Base-by-base conservation (phyloP, 1,140 invertebrate genomes). In the Orchestia grillus region DNA sequence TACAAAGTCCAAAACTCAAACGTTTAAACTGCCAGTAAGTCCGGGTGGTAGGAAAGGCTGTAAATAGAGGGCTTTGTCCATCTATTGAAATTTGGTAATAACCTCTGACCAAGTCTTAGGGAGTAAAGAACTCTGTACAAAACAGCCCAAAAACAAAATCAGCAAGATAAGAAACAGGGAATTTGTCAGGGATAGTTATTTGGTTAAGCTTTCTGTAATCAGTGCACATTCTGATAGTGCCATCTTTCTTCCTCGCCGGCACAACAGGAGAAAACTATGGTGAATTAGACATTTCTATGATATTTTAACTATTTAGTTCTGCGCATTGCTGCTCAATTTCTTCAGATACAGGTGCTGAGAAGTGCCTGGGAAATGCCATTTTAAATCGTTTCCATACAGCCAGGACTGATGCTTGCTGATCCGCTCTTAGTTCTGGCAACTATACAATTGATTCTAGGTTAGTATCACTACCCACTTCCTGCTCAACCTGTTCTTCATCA, bases 11-110 rank as follows among this genome's bases (percentile, higher is more conserved):
- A 95, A 95, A 95, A 6, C 8, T 15, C 28, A 95, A 45, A 6
- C 53, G 6, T n/a, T 95, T 95, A 45, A 45, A 95, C n/a, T 95
- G 44, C 44, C 53, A 95, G 40, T 95, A n/a, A n/a, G 11, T 45
- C 28, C 42, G 11, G 6, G 36, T 8, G 40, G 53, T 95, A 11
- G 94, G 4, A 44, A 87, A 95, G 4, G 94, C 44, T 8, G 53
- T 95, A n/a, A n/a, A 95, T 43, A 16, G 6, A 15, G 11, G 8
- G n/a, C 94, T 95, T 6, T 8, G 8, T 43, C n/a, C 53, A 28
- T 95, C 94, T 41, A 95, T 95, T 6, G 94, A n/a, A 11, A 95
- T 11, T n/a, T 95, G 94, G 40, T 95, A 95, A 44, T 95, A 95
- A 40, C 53, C 94, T 57, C 53, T 6, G 4, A 8, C n/a, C 43